These are phyloP conservation scores for Hemicrepidius hirtus DNA, from an alignment of 2,888 invertebrate genomes.

Conservation along the genomic window DNA sequence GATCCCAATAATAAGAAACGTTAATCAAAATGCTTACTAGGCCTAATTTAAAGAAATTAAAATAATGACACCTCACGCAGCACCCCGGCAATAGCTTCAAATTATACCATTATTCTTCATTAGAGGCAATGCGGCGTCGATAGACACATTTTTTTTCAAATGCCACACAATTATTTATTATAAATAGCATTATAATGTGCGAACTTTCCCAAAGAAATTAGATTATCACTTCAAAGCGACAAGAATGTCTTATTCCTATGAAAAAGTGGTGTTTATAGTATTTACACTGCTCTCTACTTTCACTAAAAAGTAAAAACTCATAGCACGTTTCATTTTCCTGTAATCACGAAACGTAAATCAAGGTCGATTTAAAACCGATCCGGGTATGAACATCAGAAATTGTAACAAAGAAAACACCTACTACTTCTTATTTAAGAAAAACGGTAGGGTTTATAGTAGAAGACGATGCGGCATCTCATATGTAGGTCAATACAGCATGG, in stretches of 20 bases:
- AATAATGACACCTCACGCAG: conserved; percentile 3
- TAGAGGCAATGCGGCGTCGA: not conserved
- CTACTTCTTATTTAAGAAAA: not conserved
- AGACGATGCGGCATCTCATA: not conserved
- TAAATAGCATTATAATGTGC: conserved; percentile 9
- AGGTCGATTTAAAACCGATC: conserved; percentile 48
- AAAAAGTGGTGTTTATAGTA: conserved; percentile 44
- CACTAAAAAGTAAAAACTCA: conserved; percentile 62
- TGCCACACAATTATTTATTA: conserved; percentile 10
- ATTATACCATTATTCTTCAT: not conserved
- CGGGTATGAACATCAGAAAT: conserved; percentile 22
- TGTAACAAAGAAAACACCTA: conserved; percentile 16
- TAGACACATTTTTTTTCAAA: not conserved
- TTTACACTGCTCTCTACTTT: conserved; percentile 55
- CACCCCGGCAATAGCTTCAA: conserved; percentile 1
- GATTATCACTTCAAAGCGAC: conserved; percentile 40
- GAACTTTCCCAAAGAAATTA: conserved; percentile 47
- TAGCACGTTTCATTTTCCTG: conserved; percentile 61
- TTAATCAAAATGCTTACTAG: conserved; percentile 26
- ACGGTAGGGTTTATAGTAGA: not conserved
- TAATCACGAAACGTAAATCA: conserved; percentile 56
- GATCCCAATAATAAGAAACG: conserved; percentile 15
- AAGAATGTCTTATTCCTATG: conserved; percentile 19
- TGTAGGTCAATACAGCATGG: not conserved
- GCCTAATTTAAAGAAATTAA: conserved; percentile 10